Conservation (phyloP, 2,888 invertebrate genomes). For the Erebia aethiops region DNA sequence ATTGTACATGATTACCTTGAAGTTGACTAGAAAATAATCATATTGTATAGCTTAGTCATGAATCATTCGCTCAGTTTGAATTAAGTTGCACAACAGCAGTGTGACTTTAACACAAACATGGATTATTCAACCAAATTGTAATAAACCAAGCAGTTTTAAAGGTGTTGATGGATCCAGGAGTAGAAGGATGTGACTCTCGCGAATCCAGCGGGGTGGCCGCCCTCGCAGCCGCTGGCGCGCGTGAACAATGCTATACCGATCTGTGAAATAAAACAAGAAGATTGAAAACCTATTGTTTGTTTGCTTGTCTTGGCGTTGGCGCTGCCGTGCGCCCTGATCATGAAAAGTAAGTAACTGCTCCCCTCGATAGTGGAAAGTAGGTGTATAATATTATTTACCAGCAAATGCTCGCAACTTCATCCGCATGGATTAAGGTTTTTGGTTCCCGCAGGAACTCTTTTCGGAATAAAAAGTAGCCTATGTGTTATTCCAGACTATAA, state of each 20-base stretch:
- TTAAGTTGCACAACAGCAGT: too few relatives aligned
- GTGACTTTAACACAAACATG: too few relatives aligned
- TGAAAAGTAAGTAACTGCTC: not conserved
- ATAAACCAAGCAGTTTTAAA: not conserved
- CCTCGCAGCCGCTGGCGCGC: constrained; percentile 12
- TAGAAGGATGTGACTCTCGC: constrained; percentile 9
- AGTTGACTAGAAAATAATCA: not conserved
- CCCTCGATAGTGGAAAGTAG: too few relatives aligned
- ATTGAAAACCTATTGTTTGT: not conserved
- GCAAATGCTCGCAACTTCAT: too few relatives aligned
- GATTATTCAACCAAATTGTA: too few relatives aligned
- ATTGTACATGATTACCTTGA: not conserved
- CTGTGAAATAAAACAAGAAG: not conserved
- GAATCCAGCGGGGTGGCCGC: constrained; percentile 1
- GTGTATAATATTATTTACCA: not conserved
- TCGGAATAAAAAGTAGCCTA: too few relatives aligned
- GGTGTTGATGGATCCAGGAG: constrained; percentile 13
- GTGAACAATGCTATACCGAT: constrained; percentile 15
- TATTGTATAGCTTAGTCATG: too few relatives aligned
- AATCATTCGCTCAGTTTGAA: too few relatives aligned
- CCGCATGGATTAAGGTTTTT: too few relatives aligned
- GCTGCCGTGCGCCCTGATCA: not conserved
- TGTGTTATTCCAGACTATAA: too few relatives aligned
- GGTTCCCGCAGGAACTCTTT: too few relatives aligned
- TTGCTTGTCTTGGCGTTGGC: too few relatives aligned